Evolutionary conservation across 1,140 invertebrate genomes (phyloP).

Genomic region (Drosophila erecta): DNA sequence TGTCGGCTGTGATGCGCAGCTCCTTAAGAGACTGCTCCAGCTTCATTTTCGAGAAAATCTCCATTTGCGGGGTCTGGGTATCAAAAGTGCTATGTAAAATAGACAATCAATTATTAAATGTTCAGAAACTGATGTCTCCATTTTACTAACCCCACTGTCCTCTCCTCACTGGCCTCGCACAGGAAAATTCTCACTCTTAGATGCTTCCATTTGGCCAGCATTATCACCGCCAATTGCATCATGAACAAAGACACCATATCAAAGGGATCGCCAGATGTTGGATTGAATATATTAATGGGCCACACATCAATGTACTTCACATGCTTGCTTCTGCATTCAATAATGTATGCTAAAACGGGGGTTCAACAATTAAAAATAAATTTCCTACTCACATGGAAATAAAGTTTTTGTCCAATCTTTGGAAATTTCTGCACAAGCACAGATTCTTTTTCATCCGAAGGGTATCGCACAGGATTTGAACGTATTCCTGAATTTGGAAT

Average conservation of each 20-base stretch:
- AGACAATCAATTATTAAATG: background rate
- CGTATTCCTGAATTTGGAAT: conserved; percentile 90
- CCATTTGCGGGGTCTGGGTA: conserved; percentile 78
- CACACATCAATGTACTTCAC: conserved; percentile 97
- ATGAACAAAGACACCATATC: conserved; percentile 96
- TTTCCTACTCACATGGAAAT: conserved; percentile 87
- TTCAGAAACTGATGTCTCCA: background rate
- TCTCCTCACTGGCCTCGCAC: conserved; percentile 86
- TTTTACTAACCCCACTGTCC: conserved; percentile 47
- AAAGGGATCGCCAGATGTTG: conserved; percentile 91
- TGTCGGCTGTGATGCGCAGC: conserved; percentile 88
- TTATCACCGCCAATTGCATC: conserved; percentile 98
- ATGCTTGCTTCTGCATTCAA: conserved; percentile 85
- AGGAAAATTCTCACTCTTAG: conserved; percentile 93
- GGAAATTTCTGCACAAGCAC: conserved; percentile 96
- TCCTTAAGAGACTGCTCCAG: conserved; percentile 87
- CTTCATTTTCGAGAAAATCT: conserved; percentile 85
- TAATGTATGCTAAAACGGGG: background rate
- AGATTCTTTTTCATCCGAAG: conserved; percentile 97
- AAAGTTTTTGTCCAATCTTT: conserved; percentile 90
- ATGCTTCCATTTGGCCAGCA: conserved; percentile 94
- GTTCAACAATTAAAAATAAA: background rate
- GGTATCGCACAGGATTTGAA: conserved; percentile 94
- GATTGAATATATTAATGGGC: conserved; percentile 95
- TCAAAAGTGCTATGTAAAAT: conserved; percentile 75